Evolutionary conservation across 2,797 vertebrate species (phyloP), one percentile per base, ranked within the genome.

Genomic region (Rhyacichthys aspro): DNA sequence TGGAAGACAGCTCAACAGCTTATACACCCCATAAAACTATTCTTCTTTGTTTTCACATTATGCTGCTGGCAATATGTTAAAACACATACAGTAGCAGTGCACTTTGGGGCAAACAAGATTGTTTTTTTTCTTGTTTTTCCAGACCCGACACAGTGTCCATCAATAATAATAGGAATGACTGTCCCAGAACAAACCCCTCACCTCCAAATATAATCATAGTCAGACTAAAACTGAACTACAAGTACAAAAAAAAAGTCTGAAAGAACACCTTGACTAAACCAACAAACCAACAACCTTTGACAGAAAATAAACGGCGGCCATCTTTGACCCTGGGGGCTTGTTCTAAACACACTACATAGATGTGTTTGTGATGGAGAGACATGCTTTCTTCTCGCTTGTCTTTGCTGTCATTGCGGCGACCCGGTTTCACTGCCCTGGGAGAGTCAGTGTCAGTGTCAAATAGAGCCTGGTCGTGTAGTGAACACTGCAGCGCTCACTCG

Each of bases 381-480:
- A 11, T 28, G 16, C 69, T 72, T 63, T 65, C 64, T 67, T 72
- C 64, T 67, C 61, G 38, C 52, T 44, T 72, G 52, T 65, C 41
- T 62, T 17, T 8, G 19, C 37, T 44, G 11, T 67, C 61, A 70
- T 52, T 19, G 62, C 62, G 62, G 70, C 43, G 50, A 79, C 74
- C 66, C 49, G 11, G 41, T 77, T 82, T 83, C 65, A 62, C 43
- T 64, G 59, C 34, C 59, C 47, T 70, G 52, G 44, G 76, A 71
- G 73, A 59, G 63, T n/a, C n/a, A 46, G 33, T 7, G 43, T 62
- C 72, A 17, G 59, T 60, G 65, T 70, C 71, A 74, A 46, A 70
- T 9, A 70, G 64, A 63, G 45, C 45, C 43, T 37, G 50, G 48
- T 48, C 14, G n/a, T 41, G 63, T 52, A 66, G 65, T 60, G 72